phyloP scores from a whole-genome alignment of 2,797 vertebrate species.

The Peromyscus attwateri region DNA sequence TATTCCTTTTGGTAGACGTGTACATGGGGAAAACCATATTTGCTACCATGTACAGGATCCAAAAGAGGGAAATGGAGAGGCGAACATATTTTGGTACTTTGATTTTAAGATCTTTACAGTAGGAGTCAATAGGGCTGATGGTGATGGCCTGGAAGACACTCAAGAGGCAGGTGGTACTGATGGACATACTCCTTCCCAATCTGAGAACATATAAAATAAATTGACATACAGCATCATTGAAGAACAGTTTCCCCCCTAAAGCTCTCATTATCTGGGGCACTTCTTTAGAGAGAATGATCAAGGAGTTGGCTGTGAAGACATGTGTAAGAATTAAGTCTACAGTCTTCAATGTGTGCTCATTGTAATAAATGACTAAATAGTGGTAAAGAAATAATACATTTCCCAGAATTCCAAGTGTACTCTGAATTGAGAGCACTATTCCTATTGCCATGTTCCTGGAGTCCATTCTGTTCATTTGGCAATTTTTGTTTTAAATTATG shows the following conservation, averaged over 20 bases:
- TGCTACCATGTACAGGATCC: not conserved
- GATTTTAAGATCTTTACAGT: not conserved
- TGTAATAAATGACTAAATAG: not conserved
- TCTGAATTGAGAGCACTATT: not conserved
- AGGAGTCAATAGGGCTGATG: not conserved
- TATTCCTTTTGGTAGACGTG: fast-evolving
- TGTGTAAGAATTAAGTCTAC: not conserved
- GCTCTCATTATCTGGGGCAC: not conserved
- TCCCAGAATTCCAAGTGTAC: not conserved
- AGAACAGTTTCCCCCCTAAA: not conserved
- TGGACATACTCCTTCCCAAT: not conserved
- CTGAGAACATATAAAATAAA: not conserved
- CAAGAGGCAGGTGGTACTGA: no score
- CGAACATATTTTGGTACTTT: not conserved
- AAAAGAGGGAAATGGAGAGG: not conserved
- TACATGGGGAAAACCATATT: not conserved
- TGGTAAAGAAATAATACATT: not conserved
- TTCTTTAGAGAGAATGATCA: not conserved
- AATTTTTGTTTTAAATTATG: not conserved
- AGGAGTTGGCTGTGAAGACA: not conserved
- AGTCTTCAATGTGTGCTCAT: not conserved
- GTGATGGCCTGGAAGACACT: no score
- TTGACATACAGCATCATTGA: not conserved
- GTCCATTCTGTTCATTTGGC: not conserved
- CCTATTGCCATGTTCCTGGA: fast-evolving